Conservation (phyloP, 2,113 vertebrate genomes). For the Cardinalis cardinalis region DNA sequence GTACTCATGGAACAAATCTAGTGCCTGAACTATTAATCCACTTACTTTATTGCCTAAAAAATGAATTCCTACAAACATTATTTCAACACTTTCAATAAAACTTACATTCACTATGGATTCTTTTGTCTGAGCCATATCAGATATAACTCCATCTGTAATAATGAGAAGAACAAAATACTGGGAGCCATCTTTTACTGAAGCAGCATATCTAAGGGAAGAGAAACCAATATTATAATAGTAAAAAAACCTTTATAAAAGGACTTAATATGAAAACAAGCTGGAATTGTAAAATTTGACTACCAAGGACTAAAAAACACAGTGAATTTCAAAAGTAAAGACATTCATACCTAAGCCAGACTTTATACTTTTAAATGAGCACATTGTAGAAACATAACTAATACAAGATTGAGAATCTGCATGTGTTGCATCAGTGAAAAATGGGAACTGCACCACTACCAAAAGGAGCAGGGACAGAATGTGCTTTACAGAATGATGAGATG, state of each 20-base stretch:
- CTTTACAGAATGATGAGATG: background rate
- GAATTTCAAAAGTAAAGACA: background rate
- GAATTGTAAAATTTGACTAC: background rate
- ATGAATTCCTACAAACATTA: background rate
- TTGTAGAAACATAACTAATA: background rate
- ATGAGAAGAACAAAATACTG: constrained; percentile 96
- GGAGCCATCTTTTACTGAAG: constrained; percentile 92
- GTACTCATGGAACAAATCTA: background rate
- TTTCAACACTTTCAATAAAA: background rate
- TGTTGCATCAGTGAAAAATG: background rate
- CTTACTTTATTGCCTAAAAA: background rate
- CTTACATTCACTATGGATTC: constrained; percentile 94
- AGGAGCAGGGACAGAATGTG: background rate
- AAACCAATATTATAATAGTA: background rate
- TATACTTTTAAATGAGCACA: background rate
- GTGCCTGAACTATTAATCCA: background rate
- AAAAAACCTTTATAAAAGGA: background rate
- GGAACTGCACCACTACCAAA: background rate
- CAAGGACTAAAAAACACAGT: background rate
- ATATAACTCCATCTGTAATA: constrained; percentile 94
- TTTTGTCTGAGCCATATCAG: constrained; percentile 95
- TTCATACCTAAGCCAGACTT: background rate
- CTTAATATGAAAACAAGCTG: background rate
- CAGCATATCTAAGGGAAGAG: constrained; percentile 80
- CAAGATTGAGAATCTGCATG: background rate